Conservation (phyloP, 2,888 invertebrate species). For the Tipula unca region DNA sequence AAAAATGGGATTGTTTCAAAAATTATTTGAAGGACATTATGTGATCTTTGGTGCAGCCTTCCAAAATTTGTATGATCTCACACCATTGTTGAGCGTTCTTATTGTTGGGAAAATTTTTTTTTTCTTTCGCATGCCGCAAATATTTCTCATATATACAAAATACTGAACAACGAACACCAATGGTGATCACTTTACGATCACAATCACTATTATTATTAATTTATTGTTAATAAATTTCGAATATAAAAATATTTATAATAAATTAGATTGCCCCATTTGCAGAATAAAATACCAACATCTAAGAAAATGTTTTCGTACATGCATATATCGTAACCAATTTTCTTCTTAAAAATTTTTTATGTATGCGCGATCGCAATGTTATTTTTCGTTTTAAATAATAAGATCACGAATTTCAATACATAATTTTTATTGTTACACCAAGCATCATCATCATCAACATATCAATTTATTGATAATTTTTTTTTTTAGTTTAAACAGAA, state of each 20-base stretch:
- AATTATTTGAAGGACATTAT: no score
- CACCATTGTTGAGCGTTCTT: not conserved
- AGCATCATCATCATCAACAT: not conserved
- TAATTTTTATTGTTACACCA: not conserved
- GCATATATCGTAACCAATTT: not conserved
- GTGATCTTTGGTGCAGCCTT: not conserved
- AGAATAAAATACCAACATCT: not conserved
- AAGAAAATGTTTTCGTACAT: no score
- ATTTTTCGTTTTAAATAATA: not conserved
- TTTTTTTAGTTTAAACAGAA: not conserved
- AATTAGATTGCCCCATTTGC: not conserved
- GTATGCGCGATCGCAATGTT: not conserved
- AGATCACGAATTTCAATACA: not conserved
- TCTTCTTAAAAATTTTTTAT: not conserved
- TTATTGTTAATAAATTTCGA: not conserved
- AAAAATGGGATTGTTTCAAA: no score
- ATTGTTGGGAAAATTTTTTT: not conserved
- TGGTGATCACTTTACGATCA: not conserved
- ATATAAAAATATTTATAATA: not conserved
- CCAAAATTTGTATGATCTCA: not conserved
- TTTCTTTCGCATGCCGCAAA: not conserved
- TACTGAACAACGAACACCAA: not conserved
- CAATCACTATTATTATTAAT: not conserved
- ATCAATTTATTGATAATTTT: not conserved
- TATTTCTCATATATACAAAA: not conserved